Conservation (phyloP, 2,888 invertebrate genomes). For the Plebejus argus region DNA sequence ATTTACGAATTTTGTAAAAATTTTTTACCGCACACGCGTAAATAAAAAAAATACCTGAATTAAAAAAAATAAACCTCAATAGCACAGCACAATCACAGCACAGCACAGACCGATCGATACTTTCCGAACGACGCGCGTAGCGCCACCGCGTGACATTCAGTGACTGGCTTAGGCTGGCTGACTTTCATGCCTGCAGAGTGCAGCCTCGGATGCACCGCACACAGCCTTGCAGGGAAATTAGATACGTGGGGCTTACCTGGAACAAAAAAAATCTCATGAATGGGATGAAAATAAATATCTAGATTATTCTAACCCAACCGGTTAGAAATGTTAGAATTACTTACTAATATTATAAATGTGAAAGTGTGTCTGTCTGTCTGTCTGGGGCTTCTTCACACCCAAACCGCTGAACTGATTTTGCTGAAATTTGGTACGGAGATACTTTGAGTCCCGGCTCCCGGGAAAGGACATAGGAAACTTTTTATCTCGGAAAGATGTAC, state of each 20-base stretch:
- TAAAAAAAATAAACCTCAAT: constrained; percentile 23
- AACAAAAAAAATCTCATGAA: not conserved
- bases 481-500: too few relatives aligned
- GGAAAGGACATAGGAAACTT: too few relatives aligned
- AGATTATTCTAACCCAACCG: not conserved
- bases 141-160: not conserved
- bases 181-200: constrained; percentile 3
- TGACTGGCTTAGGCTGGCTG: constrained; percentile 28
- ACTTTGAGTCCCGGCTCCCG: too few relatives aligned
- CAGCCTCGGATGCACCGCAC: not conserved
- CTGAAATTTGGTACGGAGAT: too few relatives aligned
- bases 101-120: constrained; percentile 15
- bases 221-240: not conserved
- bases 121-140: constrained; percentile 17
- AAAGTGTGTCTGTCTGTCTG: too few relatives aligned
- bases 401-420: too few relatives aligned
- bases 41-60: constrained; percentile 16
- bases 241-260: constrained; percentile 8
- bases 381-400: too few relatives aligned
- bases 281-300: not conserved
- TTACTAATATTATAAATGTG: too few relatives aligned
- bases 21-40: not conserved
- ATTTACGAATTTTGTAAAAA: not conserved
- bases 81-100: constrained; percentile 24
- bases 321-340: too few relatives aligned